Evolutionary conservation across 2,113 vertebrate genomes (phyloP).

Genomic region (Rattus rattus): DNA sequence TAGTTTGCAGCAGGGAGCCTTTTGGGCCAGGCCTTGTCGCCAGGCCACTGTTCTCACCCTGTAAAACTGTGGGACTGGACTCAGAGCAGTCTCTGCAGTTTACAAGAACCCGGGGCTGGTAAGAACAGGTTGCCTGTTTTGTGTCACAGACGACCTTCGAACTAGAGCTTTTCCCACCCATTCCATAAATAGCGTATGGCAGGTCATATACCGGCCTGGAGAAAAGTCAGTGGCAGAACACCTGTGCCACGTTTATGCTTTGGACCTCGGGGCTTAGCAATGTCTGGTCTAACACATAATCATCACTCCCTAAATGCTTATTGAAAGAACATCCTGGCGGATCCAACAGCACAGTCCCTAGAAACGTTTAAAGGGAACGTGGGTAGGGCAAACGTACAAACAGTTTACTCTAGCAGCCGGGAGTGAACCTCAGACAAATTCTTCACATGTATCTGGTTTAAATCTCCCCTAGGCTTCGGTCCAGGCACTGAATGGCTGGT

Average conservation of each 20-base stretch:
- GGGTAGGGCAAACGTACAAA: conserved; percentile 26
- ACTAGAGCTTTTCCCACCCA: neutral
- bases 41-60: neutral
- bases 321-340: neutral
- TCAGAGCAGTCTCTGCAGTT: neutral
- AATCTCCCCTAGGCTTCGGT: conserved; percentile 70
- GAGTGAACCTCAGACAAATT: conserved; percentile 54
- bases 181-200: neutral
- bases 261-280: neutral
- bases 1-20: neutral
- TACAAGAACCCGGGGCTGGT: neutral
- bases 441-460: conserved; percentile 61
- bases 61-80: neutral
- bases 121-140: neutral
- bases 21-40: neutral
- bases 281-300: neutral
- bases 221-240: neutral
- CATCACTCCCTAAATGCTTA: neutral
- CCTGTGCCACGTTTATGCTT: neutral
- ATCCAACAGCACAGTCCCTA: neutral
- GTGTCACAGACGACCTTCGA: neutral
- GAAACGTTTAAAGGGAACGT: conserved; percentile 13
- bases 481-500: conserved; percentile 81
- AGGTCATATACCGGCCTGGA: neutral
- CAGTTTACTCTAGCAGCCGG: conserved; percentile 17